These are phyloP conservation scores for Actenoides lindsayi DNA, from an alignment of 2,113 vertebrate species.

Conservation along the genomic window DNA sequence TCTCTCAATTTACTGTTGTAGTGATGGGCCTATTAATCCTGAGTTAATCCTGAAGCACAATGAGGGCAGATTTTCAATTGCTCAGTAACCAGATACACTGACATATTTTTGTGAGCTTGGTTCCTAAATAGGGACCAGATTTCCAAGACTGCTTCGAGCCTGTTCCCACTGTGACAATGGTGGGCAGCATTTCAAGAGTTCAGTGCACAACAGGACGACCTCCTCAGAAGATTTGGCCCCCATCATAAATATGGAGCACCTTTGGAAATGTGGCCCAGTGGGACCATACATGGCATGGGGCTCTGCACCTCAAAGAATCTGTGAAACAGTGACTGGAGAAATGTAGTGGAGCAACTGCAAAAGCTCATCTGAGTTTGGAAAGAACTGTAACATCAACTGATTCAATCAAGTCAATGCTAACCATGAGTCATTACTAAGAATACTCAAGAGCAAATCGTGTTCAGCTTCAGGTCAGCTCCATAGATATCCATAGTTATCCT, in stretches of 20 bases:
- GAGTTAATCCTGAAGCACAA: conserved; percentile 14
- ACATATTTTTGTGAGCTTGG: conserved; percentile 32
- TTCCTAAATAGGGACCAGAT: conserved; percentile 61
- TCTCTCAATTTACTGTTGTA: neutral
- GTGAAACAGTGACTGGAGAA: neutral
- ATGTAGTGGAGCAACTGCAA: neutral
- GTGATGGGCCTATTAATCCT: neutral
- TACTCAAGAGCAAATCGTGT: neutral
- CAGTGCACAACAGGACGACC: conserved; percentile 13
- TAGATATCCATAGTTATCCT: neutral
- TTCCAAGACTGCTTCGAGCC: conserved; percentile 44
- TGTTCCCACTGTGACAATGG: conserved; percentile 56
- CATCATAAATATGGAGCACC: neutral
- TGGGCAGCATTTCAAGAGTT: conserved; percentile 57
- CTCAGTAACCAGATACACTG: conserved; percentile 33
- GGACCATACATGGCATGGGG: neutral
- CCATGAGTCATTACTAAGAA: neutral
- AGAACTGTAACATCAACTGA: neutral
- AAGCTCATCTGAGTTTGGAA: neutral
- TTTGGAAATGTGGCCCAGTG: neutral
- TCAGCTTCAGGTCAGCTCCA: neutral
- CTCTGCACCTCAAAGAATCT: neutral
- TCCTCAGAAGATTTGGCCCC: neutral
- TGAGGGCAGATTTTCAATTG: conserved; percentile 23
- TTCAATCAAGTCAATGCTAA: neutral